Evolutionary conservation across 92 coral and sea anemone genomes (phyloP).

Genomic region (Actinernus sp.): DNA sequence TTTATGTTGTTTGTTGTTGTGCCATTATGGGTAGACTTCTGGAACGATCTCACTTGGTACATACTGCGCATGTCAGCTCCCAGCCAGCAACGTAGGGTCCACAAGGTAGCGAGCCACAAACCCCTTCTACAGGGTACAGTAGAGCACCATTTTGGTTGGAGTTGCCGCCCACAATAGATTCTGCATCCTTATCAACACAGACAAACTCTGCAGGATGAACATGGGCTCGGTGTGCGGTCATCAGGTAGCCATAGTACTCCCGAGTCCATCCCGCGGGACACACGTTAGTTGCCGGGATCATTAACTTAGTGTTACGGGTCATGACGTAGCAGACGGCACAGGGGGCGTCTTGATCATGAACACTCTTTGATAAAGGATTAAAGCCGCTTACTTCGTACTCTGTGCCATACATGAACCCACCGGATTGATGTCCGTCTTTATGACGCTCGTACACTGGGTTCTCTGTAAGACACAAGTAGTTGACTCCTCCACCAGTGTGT

Average conservation of each 20-base stretch:
- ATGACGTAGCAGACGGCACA: too few relatives aligned
- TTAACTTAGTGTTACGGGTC: constrained; percentile 68
- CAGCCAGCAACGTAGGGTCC: constrained; percentile 9
- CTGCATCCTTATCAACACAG: constrained; percentile 67
- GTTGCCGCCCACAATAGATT: constrained; percentile 18
- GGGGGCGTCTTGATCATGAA: too few relatives aligned
- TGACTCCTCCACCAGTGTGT: constrained; percentile 68
- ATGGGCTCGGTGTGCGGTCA: constrained; percentile 52
- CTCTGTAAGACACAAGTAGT: constrained; percentile 64
- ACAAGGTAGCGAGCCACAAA: constrained; percentile 63
- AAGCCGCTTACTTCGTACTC: constrained; percentile 46
- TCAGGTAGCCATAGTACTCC: constrained; percentile 80
- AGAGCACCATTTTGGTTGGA: constrained; percentile 52
- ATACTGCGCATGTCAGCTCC: constrained; percentile 33
- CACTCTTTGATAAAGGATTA: constrained; percentile 23
- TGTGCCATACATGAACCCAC: constrained; percentile 54
- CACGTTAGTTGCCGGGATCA: constrained; percentile 67
- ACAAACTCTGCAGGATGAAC: constrained; percentile 30
- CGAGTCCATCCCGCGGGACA: too few relatives aligned
- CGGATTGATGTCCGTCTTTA: constrained; percentile 21
- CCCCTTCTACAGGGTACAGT: constrained; percentile 58
- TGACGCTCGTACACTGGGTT: constrained; percentile 49
- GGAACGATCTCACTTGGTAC: constrained; percentile 20
- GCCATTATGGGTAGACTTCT: too few relatives aligned
- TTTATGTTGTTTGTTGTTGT: too few relatives aligned